Conservation (phyloP, 2,888 invertebrate species). For the Agrochola litura region DNA sequence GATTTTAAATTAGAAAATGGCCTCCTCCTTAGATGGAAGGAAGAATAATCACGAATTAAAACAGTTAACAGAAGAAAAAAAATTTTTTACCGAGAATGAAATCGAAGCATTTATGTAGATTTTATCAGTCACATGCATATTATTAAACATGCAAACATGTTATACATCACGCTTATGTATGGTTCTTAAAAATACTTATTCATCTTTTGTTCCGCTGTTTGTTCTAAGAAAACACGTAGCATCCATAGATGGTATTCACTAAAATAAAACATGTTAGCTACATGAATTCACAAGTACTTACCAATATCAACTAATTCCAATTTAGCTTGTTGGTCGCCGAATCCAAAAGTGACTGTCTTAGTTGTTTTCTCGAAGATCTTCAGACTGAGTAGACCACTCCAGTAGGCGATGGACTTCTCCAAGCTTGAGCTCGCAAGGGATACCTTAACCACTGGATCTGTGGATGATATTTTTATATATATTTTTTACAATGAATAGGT, state of each 20-base stretch:
- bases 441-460: constrained; percentile 95
- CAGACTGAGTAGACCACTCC: constrained; percentile 95
- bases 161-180: not conserved
- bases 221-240: constrained; percentile 24
- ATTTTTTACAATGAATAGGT: constrained; percentile 3
- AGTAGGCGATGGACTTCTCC: constrained; percentile 94
- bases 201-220: constrained; percentile 17
- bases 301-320: constrained; percentile 94
- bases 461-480: constrained; percentile 70
- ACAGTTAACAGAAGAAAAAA: not conserved
- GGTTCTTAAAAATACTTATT: constrained; percentile 11
- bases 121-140: constrained; percentile 29
- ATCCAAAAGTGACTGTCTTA: constrained; percentile 92
- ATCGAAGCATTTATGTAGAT: not conserved
- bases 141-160: constrained; percentile 7
- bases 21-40: not conserved
- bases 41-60: not conserved
- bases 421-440: constrained; percentile 95
- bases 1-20: too few relatives aligned
- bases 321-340: constrained; percentile 93
- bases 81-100: not conserved
- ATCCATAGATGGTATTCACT: not conserved
- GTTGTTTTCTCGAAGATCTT: constrained; percentile 92
- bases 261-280: not conserved
- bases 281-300: constrained; percentile 75